phyloP scores from a whole-genome alignment of 2,797 vertebrate genomes.

The Steatocranus sp. region DNA sequence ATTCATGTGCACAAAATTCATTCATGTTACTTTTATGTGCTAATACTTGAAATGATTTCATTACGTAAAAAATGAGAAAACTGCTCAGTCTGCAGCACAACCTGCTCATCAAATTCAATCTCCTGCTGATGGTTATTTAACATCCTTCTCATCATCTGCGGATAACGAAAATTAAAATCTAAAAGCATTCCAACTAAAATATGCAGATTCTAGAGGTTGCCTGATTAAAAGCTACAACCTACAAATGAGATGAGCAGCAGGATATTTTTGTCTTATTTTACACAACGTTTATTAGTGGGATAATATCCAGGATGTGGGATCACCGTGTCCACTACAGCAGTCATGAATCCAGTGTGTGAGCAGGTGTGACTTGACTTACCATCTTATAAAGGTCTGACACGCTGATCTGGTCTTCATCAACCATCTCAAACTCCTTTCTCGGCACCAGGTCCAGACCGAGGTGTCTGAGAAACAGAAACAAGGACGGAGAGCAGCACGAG shows the following conservation, averaged over 20 bases:
- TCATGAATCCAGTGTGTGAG: not conserved
- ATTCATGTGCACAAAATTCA: not conserved
- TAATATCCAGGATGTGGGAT: not conserved
- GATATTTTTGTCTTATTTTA: fast-evolving
- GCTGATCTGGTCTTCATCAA: constrained; percentile 93
- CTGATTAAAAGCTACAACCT: not conserved
- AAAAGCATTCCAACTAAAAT: not conserved
- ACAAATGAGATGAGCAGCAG: not conserved
- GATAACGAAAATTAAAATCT: not conserved
- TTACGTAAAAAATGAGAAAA: not conserved
- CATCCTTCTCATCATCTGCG: fast-evolving
- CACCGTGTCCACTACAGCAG: not conserved
- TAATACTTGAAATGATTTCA: not conserved
- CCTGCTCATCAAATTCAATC: not conserved
- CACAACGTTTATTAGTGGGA: not conserved
- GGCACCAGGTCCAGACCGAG: constrained; percentile 93
- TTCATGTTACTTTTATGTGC: not conserved
- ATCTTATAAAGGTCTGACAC: constrained; percentile 96
- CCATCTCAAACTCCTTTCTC: constrained; percentile 92
- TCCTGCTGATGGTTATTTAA: not conserved
- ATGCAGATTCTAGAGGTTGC: fast-evolving
- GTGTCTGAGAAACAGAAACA: constrained; percentile 72
- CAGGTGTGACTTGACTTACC: constrained; percentile 67
- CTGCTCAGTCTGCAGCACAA: not conserved
- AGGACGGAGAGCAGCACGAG: not conserved